These are phyloP conservation scores for Julus scandinavius DNA, from an alignment of 2,888 invertebrate genomes.

Conservation along the genomic window DNA sequence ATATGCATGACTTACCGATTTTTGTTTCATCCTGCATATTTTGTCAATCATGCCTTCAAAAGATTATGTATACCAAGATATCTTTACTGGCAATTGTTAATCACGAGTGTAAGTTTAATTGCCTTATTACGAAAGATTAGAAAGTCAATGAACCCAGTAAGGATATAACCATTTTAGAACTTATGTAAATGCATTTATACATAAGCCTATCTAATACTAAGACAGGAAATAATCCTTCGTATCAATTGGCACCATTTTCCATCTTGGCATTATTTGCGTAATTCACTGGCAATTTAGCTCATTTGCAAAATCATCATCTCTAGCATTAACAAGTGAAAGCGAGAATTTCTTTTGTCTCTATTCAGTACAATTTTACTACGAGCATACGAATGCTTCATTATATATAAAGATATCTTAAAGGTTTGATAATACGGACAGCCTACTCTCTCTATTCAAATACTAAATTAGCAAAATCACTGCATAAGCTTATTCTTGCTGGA, in stretches of 20 bases:
- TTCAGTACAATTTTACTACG: not conserved
- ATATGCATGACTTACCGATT: no score
- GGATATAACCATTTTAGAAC: not conserved
- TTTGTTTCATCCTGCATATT: no score
- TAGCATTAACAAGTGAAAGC: constrained; percentile 15
- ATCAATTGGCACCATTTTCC: not conserved
- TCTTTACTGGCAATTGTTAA: not conserved
- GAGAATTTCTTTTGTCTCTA: not conserved
- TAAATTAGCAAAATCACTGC: constrained; percentile 1
- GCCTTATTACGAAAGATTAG: not conserved
- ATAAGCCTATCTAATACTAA: not conserved
- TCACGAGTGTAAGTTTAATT: not conserved
- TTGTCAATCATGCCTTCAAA: not conserved
- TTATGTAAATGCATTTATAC: not conserved
- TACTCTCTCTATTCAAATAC: not conserved
- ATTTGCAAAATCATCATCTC: constrained; percentile 1
- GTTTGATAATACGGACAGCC: constrained; percentile 24
- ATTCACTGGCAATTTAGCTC: constrained; percentile 30
- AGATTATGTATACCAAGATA: not conserved
- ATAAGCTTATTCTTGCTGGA: not conserved
- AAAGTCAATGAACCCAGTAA: not conserved
- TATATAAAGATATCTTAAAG: not conserved
- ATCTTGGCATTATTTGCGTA: not conserved
- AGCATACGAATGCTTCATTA: constrained; percentile 37
- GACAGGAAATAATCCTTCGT: not conserved